Evolutionary conservation across 2,113 vertebrate species (phyloP).

Genomic region (Pampusana beccarii): DNA sequence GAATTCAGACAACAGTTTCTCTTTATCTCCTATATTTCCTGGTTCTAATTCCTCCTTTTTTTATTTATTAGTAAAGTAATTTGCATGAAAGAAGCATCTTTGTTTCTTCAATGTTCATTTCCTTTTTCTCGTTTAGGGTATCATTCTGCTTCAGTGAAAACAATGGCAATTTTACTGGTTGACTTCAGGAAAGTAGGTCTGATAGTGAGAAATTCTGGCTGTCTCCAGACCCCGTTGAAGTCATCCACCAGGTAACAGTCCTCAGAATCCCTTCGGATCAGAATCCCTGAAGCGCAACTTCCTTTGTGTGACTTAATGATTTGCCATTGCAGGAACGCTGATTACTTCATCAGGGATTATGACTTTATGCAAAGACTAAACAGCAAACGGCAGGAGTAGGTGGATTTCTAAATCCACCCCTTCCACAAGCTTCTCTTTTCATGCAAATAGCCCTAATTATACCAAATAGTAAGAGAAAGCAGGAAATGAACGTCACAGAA

Average conservation of each 20-base stretch:
- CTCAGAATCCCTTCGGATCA: neutral
- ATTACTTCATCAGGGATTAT: constrained; percentile 62
- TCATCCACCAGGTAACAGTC: neutral
- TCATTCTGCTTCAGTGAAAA: constrained; percentile 29
- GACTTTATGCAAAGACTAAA: constrained; percentile 27
- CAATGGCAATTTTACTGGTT: constrained; percentile 25
- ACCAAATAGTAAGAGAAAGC: neutral
- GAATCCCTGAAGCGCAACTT: constrained; percentile 9
- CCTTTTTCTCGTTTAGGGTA: constrained; percentile 19
- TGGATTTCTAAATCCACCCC: constrained; percentile 25
- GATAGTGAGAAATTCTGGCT: neutral
- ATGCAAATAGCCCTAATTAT: constrained; percentile 49
- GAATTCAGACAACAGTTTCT: constrained; percentile 49
- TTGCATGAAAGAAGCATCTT: constrained; percentile 66
- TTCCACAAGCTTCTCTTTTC: neutral
- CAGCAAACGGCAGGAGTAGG: constrained; percentile 20
- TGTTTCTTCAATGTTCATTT: constrained; percentile 59
- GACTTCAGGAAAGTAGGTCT: neutral
- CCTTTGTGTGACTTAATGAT: constrained; percentile 20
- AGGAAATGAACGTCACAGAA: neutral
- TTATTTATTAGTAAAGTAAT: constrained; percentile 55
- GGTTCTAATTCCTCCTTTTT: constrained; percentile 57
- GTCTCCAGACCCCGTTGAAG: neutral
- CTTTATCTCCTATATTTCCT: constrained; percentile 59
- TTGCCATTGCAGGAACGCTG: neutral